A percentile compares a stretch with the other conserved stretches of the same genome.
Evolutionary conservation across 2,113 vertebrate genomes (phyloP).

Genomic region (Holacanthus passer): DNA sequence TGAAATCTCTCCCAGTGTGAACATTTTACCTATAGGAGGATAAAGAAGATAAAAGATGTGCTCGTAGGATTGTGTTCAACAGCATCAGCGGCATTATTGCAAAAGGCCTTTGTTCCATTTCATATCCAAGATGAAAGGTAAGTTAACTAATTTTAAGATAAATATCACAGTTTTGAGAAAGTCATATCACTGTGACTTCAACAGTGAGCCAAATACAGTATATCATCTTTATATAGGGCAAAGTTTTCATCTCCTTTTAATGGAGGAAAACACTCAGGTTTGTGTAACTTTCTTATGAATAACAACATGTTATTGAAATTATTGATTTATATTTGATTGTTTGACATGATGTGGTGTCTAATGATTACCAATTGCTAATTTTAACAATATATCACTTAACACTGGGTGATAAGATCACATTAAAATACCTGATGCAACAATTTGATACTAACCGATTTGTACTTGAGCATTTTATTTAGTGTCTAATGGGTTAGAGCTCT

Average conservation of each 20-base stretch:
- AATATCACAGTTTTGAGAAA: not conserved
- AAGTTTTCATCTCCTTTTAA: not conserved
- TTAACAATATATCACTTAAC: not conserved
- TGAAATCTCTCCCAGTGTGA: not conserved
- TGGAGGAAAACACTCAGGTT: not conserved
- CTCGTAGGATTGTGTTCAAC: not conserved
- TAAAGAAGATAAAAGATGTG: conserved; percentile 18
- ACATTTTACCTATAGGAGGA: not conserved
- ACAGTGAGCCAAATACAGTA: not conserved
- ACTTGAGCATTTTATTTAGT: not conserved
- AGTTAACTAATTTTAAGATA: conserved; percentile 29
- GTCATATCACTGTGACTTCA: not conserved
- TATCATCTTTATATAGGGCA: not conserved
- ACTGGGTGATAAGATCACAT: not conserved
- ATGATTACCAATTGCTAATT: not conserved
- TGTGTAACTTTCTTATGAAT: not conserved
- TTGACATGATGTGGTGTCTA: not conserved
- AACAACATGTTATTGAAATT: not conserved
- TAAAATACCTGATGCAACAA: not conserved
- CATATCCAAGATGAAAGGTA: conserved; percentile 73
- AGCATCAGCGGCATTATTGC: not conserved
- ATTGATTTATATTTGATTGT: conserved; percentile 13
- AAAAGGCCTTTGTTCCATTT: conserved; percentile 37
- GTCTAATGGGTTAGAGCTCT: not conserved
- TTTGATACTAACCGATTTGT: not conserved